Base-by-base conservation (phyloP, 2,113 vertebrate genomes). In the Tragulus kanchil region DNA sequence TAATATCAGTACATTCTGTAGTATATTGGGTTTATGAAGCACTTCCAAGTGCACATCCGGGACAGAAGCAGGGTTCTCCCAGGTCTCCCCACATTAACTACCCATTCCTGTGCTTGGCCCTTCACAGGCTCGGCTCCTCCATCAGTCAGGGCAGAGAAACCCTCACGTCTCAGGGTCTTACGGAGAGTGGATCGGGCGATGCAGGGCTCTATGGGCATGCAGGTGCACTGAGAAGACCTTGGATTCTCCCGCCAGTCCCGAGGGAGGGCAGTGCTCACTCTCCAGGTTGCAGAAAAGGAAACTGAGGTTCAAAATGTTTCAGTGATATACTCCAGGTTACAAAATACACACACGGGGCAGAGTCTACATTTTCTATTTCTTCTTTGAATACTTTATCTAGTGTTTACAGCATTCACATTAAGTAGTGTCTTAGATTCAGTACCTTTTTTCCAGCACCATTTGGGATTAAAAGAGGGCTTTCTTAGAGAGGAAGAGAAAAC, bases 171-270 rank as follows among this genome's bases (percentile, higher is more conserved):
- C n/a, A 2, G 50, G 65, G 73, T 26, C n/a, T 48, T 9, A 17
- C 3, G 36, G 23, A 11, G 16, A 64, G 26, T 45, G 26, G 26
- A 13, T 14, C 11, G 50, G 26, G 42, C 5, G 17, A 48, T 1
- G 3, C 23, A 16, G 16, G 52, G 4, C 6, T 19, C 2, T 4
- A 1, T 0, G 0, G 31, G 9, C 11, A 2, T 56, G 0, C n/a
- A 58, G 10, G 13, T 4, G 26, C 13, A 3, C 5, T 65, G 17
- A 42, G 58, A 36, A 5, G 45, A n/a, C 3, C 10, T 31, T 26
- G 58, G 54, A 64, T 19, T 69, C 73, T 62, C 79, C 15, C 59
- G 8, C 6, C 25, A 9, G 17, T 15, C 50, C 56, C 3, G 54
- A 19, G 3, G n/a, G 48, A 58, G 16, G 16, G 16, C 2, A 61